These are phyloP conservation scores for Clanis bilineata DNA, from an alignment of 2,888 invertebrate species.

Conservation along the genomic window DNA sequence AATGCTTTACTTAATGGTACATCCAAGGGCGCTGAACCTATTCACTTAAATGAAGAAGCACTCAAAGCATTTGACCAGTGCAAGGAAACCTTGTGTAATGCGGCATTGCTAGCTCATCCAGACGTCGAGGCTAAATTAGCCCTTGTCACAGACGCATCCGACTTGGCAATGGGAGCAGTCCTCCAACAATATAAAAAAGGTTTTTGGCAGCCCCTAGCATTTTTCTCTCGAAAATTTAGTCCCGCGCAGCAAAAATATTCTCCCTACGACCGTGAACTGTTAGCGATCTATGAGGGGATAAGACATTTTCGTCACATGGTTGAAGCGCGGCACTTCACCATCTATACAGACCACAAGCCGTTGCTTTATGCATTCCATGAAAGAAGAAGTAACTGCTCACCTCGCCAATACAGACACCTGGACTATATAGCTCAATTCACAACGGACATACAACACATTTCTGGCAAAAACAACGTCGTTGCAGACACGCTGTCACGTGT, in stretches of 20 bases:
- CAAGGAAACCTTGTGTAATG: constrained; percentile 12
- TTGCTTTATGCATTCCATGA: constrained; percentile 12
- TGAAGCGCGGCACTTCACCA: neutral
- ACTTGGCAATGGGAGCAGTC: constrained; percentile 11
- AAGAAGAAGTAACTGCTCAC: constrained; percentile 13
- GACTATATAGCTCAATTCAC: constrained; percentile 49
- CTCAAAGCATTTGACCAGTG: neutral
- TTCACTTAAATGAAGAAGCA: too few relatives aligned
- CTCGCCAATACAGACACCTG: constrained; percentile 24
- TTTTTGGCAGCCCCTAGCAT: constrained; percentile 16
- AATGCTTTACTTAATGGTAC: too few relatives aligned
- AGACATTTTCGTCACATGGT: neutral
- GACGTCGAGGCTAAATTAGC: neutral
- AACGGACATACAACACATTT: constrained; percentile 44
- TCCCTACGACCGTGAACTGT: constrained; percentile 8
- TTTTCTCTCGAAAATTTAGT: constrained; percentile 16
- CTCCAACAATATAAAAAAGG: constrained; percentile 14
- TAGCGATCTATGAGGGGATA: neutral
- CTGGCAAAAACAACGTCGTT: constrained; percentile 41
- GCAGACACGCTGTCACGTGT: constrained; percentile 44
- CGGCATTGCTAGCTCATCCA: constrained; percentile 13
- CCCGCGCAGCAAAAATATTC: constrained; percentile 18
- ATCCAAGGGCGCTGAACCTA: too few relatives aligned
- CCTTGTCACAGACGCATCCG: constrained; percentile 15
- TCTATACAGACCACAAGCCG: neutral